Percentiles rank a stretch among this genome's conserved stretches.
phyloP scores from a whole-genome alignment of 2,797 vertebrate genomes.

The Pseudopleuronectes americanus region DNA sequence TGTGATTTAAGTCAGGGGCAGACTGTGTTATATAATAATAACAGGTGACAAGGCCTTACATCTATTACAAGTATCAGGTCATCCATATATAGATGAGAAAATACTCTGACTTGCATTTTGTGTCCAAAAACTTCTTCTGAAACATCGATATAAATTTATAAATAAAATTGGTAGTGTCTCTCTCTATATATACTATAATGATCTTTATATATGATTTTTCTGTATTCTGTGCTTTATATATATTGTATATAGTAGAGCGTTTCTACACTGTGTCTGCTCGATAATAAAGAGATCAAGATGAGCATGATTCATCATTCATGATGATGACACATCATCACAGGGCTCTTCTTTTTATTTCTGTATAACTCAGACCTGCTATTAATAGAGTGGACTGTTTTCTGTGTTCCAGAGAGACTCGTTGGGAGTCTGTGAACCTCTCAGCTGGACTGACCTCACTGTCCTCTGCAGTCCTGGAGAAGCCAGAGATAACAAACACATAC shows the following conservation, averaged over 20 bases:
- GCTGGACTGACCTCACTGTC: conserved; percentile 4
- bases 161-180: too few species aligned
- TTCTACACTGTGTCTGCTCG: too few species aligned
- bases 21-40: not conserved
- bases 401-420: not conserved
- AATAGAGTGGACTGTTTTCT: not conserved
- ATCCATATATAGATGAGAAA: too few species aligned
- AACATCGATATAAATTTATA: too few species aligned
- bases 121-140: too few species aligned
- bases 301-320: not conserved
- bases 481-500: conserved; percentile 33
- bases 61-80: too few species aligned
- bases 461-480: conserved; percentile 11
- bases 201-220: too few species aligned
- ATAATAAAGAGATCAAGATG: not conserved
- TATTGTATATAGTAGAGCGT: too few species aligned
- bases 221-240: too few species aligned
- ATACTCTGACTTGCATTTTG: too few species aligned
- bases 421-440: not conserved
- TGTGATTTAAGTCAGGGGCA: not conserved
- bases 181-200: too few species aligned
- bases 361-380: not conserved
- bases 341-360: not conserved
- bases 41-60: too few species aligned
- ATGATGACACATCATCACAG: not conserved